A percentile compares a stretch with the other conserved stretches of the same genome.
These are phyloP conservation scores for Mesocentrotus franciscanus DNA, from an alignment of 53 echinoderm and acorn worm species.

Conservation along the genomic window DNA sequence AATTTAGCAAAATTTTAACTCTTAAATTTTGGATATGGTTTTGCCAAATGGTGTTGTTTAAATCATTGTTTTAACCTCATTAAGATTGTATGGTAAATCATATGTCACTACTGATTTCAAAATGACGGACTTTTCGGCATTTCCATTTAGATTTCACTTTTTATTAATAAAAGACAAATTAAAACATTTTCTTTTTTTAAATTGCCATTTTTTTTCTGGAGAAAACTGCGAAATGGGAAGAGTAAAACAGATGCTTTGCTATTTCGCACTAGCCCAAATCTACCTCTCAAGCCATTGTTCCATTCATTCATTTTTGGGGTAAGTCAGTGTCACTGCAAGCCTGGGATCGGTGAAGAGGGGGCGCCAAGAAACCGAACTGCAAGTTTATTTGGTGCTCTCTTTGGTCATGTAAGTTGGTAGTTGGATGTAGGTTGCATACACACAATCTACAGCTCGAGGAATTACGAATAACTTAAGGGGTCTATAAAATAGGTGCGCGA, in stretches of 20 bases:
- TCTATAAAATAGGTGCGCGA: neutral
- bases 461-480: constrained; percentile 44
- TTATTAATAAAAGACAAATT: too few relatives aligned
- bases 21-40: neutral
- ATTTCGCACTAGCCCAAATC: neutral
- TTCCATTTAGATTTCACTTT: too few relatives aligned
- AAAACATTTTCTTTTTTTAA: neutral
- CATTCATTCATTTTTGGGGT: neutral
- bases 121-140: too few relatives aligned
- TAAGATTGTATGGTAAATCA: too few relatives aligned
- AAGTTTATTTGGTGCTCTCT: neutral
- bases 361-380: neutral
- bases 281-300: neutral
- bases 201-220: neutral
- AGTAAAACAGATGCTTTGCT: neutral
- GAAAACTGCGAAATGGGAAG: neutral
- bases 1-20: neutral
- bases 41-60: too few relatives aligned
- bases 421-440: neutral
- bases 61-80: too few relatives aligned
- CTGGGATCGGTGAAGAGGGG: neutral
- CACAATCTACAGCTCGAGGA: constrained; percentile 15
- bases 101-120: too few relatives aligned
- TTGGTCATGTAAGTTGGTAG: neutral
- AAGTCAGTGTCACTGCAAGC: neutral